phyloP scores from a whole-genome alignment of 1,140 invertebrate species.

The Papilio machaon region DNA sequence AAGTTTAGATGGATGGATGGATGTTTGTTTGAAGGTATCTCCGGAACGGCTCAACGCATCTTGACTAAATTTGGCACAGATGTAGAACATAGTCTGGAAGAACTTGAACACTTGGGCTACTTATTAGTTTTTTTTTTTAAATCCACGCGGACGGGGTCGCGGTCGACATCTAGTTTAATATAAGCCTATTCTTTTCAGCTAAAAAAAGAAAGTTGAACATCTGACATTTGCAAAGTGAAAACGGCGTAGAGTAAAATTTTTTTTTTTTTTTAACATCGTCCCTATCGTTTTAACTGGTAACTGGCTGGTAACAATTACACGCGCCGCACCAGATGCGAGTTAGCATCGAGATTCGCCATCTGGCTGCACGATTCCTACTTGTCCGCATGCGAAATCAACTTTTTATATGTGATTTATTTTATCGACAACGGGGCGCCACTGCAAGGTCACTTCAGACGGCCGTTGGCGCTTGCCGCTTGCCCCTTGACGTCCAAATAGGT shows the following conservation, averaged over 20 bases:
- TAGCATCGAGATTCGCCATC: slow-evolving; percentile 53
- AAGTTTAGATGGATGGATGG: too few species aligned
- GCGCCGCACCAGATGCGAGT: slow-evolving; percentile 55
- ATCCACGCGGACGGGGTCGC: too few species aligned
- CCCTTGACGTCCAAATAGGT: slow-evolving; percentile 49
- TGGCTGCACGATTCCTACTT: slow-evolving; percentile 51
- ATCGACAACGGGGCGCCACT: slow-evolving; percentile 62
- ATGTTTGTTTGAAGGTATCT: too few species aligned
- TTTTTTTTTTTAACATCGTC: slow-evolving; percentile 2
- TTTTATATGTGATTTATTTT: slow-evolving; percentile 74
- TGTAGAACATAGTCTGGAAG: too few species aligned
- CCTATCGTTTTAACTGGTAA: slow-evolving; percentile 20
- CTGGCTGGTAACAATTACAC: slow-evolving; percentile 46
- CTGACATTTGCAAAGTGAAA: slow-evolving; percentile 1
- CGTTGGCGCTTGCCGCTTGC: slow-evolving; percentile 48
- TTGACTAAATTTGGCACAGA: too few species aligned
- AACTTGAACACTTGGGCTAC: too few species aligned
- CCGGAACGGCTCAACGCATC: too few species aligned
- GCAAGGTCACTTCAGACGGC: slow-evolving; percentile 63
- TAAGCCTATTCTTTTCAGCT: neutral
- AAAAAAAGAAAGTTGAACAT: slow-evolving; percentile 10
- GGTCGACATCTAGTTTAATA: too few species aligned
- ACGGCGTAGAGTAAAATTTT: slow-evolving; percentile 1
- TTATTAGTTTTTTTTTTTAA: too few species aligned
- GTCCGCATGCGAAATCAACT: slow-evolving; percentile 68